A percentile compares a stretch with the other conserved stretches of the same genome.
Conservation (phyloP, 2,888 invertebrate genomes). For the Patella depressa region DNA sequence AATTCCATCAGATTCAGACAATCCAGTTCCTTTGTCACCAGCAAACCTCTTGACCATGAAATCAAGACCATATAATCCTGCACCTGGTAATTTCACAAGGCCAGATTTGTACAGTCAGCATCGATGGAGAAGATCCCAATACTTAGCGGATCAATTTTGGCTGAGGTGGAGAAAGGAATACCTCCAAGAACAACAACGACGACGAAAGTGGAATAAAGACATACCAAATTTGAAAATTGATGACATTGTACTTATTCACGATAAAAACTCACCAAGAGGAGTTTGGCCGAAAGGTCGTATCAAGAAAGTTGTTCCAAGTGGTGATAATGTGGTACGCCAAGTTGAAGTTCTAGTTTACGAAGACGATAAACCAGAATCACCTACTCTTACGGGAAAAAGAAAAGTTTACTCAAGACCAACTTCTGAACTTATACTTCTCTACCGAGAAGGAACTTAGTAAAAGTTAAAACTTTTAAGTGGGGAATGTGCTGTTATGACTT, state of each 20-base stretch:
- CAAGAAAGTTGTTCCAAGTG: not conserved
- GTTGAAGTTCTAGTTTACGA: not conserved
- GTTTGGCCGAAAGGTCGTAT: slow-evolving; percentile 9
- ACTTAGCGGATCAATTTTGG: slow-evolving; percentile 26
- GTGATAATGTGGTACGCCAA: not conserved
- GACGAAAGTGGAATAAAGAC: slow-evolving; percentile 29
- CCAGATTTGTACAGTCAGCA: slow-evolving; percentile 20
- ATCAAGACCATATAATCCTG: not conserved
- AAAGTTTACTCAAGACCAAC: not conserved
- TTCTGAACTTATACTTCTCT: not conserved
- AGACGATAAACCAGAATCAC: slow-evolving; percentile 7
- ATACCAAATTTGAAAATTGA: slow-evolving; percentile 8
- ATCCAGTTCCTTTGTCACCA: slow-evolving; percentile 20
- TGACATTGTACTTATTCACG: slow-evolving; percentile 19
- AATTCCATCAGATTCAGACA: slow-evolving; percentile 23
- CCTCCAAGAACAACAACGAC: slow-evolving; percentile 19
- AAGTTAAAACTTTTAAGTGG: too few relatives aligned
- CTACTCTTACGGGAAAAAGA: not conserved
- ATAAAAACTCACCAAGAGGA: slow-evolving; percentile 10
- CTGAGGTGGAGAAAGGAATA: slow-evolving; percentile 28
- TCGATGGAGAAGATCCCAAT: slow-evolving; percentile 27
- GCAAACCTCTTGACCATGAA: slow-evolving; percentile 24
- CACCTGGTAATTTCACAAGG: slow-evolving; percentile 11
- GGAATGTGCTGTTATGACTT: too few relatives aligned
- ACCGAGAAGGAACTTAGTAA: not conserved